These are phyloP conservation scores for Troides aeacus DNA, from an alignment of 2,888 invertebrate species.

Conservation along the genomic window DNA sequence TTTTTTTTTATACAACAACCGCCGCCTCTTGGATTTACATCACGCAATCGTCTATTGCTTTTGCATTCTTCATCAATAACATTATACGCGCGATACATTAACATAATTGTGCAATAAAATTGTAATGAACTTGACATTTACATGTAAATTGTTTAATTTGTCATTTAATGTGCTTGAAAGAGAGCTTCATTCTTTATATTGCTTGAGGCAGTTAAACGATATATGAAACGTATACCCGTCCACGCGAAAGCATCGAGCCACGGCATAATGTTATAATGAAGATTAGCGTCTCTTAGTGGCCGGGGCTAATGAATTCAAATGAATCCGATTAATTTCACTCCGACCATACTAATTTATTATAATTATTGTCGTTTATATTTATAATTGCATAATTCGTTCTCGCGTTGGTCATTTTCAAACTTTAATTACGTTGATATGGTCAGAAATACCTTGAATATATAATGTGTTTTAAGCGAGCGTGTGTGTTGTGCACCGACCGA, in stretches of 20 bases:
- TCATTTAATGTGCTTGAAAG: constrained; percentile 14
- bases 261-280: constrained; percentile 13
- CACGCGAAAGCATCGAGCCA: constrained; percentile 1
- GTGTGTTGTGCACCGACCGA: too few species aligned
- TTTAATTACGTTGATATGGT: neutral
- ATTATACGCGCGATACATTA: constrained; percentile 33
- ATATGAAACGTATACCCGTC: neutral
- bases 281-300: constrained; percentile 13
- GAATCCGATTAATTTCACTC: constrained; percentile 18
- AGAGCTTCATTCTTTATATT: neutral
- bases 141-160: constrained; percentile 33
- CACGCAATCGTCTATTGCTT: neutral
- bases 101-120: constrained; percentile 34
- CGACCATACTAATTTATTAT: constrained; percentile 14
- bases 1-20: neutral
- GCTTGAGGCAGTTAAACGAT: neutral
- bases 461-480: too few species aligned
- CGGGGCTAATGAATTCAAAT: constrained; percentile 20
- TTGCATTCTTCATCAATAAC: constrained; percentile 11
- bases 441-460: neutral
- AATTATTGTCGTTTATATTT: constrained; percentile 14
- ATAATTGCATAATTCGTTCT: constrained; percentile 4
- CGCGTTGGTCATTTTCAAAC: neutral
- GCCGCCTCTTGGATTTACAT: constrained; percentile 7
- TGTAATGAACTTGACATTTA: constrained; percentile 31